Evolutionary conservation across 2,113 vertebrate genomes (phyloP), one percentile per base, ranked within the genome.

Genomic region (Leptobrachium leishanense): DNA sequence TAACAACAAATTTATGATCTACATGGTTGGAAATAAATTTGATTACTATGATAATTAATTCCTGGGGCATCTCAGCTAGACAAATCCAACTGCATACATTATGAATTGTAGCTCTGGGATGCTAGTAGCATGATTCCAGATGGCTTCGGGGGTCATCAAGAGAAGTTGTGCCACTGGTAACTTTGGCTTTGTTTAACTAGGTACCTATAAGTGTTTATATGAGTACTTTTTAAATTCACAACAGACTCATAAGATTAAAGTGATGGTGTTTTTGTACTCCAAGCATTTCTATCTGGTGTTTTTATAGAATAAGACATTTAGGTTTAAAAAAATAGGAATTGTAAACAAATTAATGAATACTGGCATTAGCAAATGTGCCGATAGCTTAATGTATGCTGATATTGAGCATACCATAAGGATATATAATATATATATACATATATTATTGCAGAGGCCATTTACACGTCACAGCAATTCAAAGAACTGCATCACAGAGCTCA

Each of bases 1-100:
- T 77, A 54, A 63, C 76, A 77, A 77, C 68, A 72, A 72, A 79
- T 79, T 79, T 72, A 79, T 79, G 76, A 77, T 77, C 76, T 77
- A 70, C 75, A 68, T 70, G 76, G 76, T 40, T 72, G 57, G 76
- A 79, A 79, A 65, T 72, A 79, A 57, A 79, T 79, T 79, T 79
- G 68, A 72, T 72, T 72, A 66, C 57, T 71, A 79, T 72, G 69
- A 79, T 72, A 79, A 79, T 79, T 79, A 78, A 78, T 78, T 79
- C 76, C 76, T 65, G 59, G 69, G 76, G 76, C 76, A 65, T 65
- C 76, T 53, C 76, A 59, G 76, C 76, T 79, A 65, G 68, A 78
- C 57, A 79, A 65, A 79, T 72, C 76, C 68, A 79, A 54, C 66
- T 62, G 76, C 66, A 77, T 77, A 77, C 54, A 77, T 77, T 69